Base-by-base conservation (phyloP, 2,113 vertebrate species). In the Empidonax alnorum region DNA sequence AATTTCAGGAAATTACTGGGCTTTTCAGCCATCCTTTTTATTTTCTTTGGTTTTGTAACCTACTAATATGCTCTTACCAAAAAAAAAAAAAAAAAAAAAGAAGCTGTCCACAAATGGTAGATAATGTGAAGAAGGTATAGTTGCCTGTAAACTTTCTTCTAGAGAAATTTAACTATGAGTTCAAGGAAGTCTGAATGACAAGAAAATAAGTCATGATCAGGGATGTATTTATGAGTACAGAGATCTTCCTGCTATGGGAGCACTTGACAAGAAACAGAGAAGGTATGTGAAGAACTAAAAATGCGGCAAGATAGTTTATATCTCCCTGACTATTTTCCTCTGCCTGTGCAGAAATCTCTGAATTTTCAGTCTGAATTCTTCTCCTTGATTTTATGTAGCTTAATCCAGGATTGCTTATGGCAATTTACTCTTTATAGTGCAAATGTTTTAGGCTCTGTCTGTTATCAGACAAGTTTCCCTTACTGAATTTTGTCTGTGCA, bases 201-300 rank as follows among this genome's bases (percentile, higher is more conserved):
- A 80, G 71, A 87, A 44, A 71, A 18, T 90, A 93, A 95, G 65
- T 68, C 59, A 35, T 67, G 39, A 46, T 58, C 46, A 83, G 55
- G 14, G 5, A 3, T 80, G 16, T 91, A 39, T 82, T 91, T 91
- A 79, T 61, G 71, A 90, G 35, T 41, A 59, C 31, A 71, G 67
- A 83, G 42, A 83, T 86, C 63, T 91, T 91, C 59, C 69, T 91
- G 50, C 68, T 86, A 4, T 3, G 4, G 47, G 28, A 52, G 10
- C 39, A 69, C 35, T 96, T 95, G 91, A 91, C 74, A 94, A 82
- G 69, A 94, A 94, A 65, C 87, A 94, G 89, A 79, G 68, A 92
- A 95, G 37, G 65, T 69, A 42, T 30, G 13, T 75, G 42, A 88
- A 56, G 65, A 72, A 46, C 52, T 42, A 84, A 93, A 85, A 47